Base-by-base conservation (phyloP, 2,888 invertebrate species). In the Minunthozetes semirufus region DNA sequence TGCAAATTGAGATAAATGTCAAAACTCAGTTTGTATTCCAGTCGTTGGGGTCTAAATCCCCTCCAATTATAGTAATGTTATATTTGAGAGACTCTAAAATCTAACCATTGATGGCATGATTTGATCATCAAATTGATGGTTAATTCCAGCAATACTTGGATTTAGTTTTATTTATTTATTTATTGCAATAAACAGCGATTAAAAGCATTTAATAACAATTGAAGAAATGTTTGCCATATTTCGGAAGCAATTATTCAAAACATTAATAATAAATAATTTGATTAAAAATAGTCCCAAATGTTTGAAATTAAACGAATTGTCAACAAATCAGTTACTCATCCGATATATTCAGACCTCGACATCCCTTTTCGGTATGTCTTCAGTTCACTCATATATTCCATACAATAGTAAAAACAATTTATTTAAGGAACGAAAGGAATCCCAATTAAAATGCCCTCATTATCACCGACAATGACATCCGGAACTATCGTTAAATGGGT, bases 371-470 rank as follows among this genome's bases (percentile, higher is more conserved):
- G 68, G 68, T 68, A 22, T 22, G 68, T 68, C n/a, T 66, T 66
- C 19, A n/a, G 22, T 68, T n/a, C 42, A 42, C 11, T 42, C 5
- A 9, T 42, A 42, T 1, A 13, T 42, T 42, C 42, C 8, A 17
- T 63, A 15, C n/a, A 2, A 29, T 33, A 15, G 17, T 38, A 15
- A 25, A 3, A n/a, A n/a, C 42, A 38, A 13, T 59, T 38, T n/a
- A 46, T 75, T 27, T 9, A 50, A 50, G 75, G 75, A 1, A 61
- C 72, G 50, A 63, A 75, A 71, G 76, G 75, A 1, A 76, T 73
- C 11, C 75, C 61, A n/a, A 88, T 89, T 79, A 81, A 89, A 72
- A 89, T 99, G 75, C 99, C 99, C 17, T 85, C 88, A 0, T 81
- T 88, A 42, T 88, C 88, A 0, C 88, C 88, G 0, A 88, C 88